Evolutionary conservation across 2,888 invertebrate species (phyloP).

Genomic region (Dastarcus helophoroides): DNA sequence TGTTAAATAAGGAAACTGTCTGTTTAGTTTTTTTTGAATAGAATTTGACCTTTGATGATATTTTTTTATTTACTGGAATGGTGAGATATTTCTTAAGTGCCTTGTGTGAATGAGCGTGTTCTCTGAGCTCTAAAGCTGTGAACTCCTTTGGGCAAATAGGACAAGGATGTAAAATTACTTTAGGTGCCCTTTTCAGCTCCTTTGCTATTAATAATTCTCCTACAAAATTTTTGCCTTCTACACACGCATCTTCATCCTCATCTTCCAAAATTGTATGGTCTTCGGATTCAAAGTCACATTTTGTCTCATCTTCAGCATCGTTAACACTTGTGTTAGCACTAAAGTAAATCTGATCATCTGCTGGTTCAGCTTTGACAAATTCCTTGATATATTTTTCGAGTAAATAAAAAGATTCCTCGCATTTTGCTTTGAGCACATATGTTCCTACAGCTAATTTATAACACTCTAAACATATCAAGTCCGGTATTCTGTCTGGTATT

Average conservation of each 20-base stretch:
- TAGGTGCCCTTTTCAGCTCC: too few species aligned
- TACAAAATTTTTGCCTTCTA: too few species aligned
- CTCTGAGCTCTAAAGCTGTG: conserved; percentile 19
- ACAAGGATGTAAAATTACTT: conserved; percentile 19
- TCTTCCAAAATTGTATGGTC: too few species aligned
- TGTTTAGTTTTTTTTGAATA: not conserved
- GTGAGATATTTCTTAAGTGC: conserved; percentile 24
- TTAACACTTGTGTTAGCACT: too few species aligned
- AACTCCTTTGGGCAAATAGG: conserved; percentile 25
- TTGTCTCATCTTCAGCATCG: not conserved
- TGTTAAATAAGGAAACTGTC: conserved; percentile 17
- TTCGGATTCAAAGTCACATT: not conserved
- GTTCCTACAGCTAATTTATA: conserved; percentile 17
- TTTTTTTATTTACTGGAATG: conserved; percentile 17
- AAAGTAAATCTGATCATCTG: too few species aligned
- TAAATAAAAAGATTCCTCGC: conserved; percentile 18
- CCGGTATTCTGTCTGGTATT: too few species aligned
- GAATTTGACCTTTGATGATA: conserved; percentile 7
- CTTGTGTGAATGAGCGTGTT: conserved; percentile 25
- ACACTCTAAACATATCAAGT: conserved; percentile 19
- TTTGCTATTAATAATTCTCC: too few species aligned
- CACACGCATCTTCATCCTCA: too few species aligned
- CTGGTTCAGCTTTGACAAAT: conserved; percentile 13
- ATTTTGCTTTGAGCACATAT: conserved; percentile 21
- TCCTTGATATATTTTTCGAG: conserved; percentile 17